phyloP scores from a whole-genome alignment of 2,888 invertebrate species.

The Cheilosia grossa region DNA sequence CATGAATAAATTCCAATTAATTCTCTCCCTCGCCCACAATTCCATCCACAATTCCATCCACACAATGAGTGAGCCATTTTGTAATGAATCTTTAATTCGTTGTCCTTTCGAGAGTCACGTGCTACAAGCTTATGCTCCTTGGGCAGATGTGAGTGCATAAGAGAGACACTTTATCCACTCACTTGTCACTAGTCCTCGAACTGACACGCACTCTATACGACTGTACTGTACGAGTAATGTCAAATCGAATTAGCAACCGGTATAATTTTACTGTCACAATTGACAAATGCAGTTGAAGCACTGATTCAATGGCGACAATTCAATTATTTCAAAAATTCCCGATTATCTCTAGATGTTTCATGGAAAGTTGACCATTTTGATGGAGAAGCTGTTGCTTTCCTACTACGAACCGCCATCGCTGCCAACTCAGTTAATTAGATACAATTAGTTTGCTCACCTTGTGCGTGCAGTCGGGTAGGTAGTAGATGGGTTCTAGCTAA shows the following conservation, averaged over 20 bases:
- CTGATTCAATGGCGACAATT: constrained; percentile 28
- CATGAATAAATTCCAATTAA: constrained; percentile 41
- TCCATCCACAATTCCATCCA: neutral
- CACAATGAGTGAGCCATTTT: neutral
- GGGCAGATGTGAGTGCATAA: too few relatives aligned
- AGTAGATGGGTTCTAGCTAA: constrained; percentile 19
- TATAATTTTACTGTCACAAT: constrained; percentile 57
- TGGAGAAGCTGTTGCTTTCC: constrained; percentile 2
- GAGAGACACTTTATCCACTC: neutral
- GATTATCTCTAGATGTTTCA: constrained; percentile 34
- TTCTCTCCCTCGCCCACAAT: neutral
- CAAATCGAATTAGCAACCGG: constrained; percentile 33
- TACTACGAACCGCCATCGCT: neutral
- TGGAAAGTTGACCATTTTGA: constrained; percentile 50
- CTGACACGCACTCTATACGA: neutral
- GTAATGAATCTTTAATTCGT: constrained; percentile 29
- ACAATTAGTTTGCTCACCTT: constrained; percentile 68
- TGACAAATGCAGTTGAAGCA: constrained; percentile 47
- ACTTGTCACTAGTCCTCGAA: neutral
- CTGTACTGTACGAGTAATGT: neutral
- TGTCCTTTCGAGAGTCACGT: constrained; percentile 37
- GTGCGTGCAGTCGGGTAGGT: constrained; percentile 1
- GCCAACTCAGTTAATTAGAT: constrained; percentile 52
- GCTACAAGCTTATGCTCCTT: neutral
- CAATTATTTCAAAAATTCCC: constrained; percentile 17